Evolutionary conservation across 2,888 invertebrate genomes (phyloP).

Genomic region (Serrognathus titanus): DNA sequence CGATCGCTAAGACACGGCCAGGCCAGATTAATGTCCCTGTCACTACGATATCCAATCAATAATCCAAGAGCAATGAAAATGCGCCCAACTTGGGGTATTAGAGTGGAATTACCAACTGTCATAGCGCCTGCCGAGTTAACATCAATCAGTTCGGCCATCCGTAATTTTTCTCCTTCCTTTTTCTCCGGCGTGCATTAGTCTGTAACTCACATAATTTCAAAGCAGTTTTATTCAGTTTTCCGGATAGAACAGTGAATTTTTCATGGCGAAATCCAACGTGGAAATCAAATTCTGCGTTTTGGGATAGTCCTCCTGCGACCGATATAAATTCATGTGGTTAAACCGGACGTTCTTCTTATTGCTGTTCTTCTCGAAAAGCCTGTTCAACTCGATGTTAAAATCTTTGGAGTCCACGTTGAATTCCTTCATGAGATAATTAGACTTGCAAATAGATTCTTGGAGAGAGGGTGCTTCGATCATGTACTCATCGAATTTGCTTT

Average conservation of each 20-base stretch:
- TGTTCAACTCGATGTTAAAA: slow-evolving; percentile 11
- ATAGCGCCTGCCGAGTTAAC: slow-evolving; percentile 20
- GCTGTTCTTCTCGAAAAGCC: slow-evolving; percentile 3
- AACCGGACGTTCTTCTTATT: slow-evolving; percentile 19
- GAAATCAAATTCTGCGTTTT: slow-evolving; percentile 21
- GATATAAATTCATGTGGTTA: background rate
- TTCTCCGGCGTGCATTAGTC: background rate
- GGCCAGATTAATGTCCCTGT: slow-evolving; percentile 28
- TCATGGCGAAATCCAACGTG: slow-evolving; percentile 27
- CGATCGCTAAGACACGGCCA: slow-evolving; percentile 17
- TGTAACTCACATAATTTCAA: no score
- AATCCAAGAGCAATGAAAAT: slow-evolving; percentile 25
- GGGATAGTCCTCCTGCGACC: slow-evolving; percentile 12
- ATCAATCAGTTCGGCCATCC: slow-evolving; percentile 22
- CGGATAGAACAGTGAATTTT: slow-evolving; percentile 30
- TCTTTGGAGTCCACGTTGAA: slow-evolving; percentile 26
- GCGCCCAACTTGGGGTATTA: slow-evolving; percentile 20
- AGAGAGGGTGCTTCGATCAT: slow-evolving; percentile 9
- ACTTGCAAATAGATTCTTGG: slow-evolving; percentile 30
- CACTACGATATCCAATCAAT: slow-evolving; percentile 28
- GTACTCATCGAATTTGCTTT: background rate
- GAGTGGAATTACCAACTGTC: slow-evolving; percentile 25
- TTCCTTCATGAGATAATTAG: slow-evolving; percentile 35
- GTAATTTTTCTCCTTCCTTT: slow-evolving; percentile 12
- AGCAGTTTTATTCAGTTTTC: background rate